Evolutionary conservation across 2,797 vertebrate genomes (phyloP).

Genomic region (Mastacembelus armatus): DNA sequence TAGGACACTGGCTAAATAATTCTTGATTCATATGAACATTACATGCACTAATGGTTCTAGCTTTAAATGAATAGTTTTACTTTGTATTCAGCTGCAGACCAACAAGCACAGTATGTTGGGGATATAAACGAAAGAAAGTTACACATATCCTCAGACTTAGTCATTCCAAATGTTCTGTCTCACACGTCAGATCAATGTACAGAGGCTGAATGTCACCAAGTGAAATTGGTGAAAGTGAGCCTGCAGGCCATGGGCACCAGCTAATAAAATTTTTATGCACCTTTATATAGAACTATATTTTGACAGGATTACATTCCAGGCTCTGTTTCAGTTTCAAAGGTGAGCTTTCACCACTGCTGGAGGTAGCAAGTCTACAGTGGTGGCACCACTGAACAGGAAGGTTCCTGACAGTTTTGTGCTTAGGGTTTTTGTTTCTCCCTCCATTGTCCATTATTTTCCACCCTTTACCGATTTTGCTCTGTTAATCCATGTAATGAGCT

Average conservation of each 20-base stretch:
- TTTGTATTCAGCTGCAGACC: not conserved
- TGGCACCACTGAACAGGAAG: conserved; percentile 32
- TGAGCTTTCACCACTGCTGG: conserved; percentile 70
- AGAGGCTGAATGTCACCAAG: conserved; percentile 72
- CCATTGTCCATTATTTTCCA: too few species aligned
- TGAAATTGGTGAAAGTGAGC: conserved; percentile 75
- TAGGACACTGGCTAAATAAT: conserved; percentile 4
- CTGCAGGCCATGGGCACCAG: conserved; percentile 45
- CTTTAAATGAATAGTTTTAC: not conserved
- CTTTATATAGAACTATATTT: conserved; percentile 81
- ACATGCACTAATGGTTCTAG: too few species aligned
- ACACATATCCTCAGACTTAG: conserved; percentile 16
- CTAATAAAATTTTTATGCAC: conserved; percentile 81
- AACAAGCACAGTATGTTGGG: not conserved
- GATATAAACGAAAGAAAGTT: conserved; percentile 10
- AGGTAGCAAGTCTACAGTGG: conserved; percentile 38
- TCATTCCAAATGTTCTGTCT: conserved; percentile 48
- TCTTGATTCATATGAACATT: too few species aligned
- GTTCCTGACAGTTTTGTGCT: conserved; percentile 30
- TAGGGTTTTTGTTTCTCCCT: too few species aligned
- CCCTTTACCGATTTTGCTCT: conserved; percentile 38
- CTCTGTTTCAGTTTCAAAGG: conserved; percentile 81
- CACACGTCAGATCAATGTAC: conserved; percentile 60
- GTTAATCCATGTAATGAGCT: conserved; percentile 61
- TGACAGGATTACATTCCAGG: conserved; percentile 79